Evolutionary conservation across 2,888 invertebrate species (phyloP).

Genomic region (Meganola albula): DNA sequence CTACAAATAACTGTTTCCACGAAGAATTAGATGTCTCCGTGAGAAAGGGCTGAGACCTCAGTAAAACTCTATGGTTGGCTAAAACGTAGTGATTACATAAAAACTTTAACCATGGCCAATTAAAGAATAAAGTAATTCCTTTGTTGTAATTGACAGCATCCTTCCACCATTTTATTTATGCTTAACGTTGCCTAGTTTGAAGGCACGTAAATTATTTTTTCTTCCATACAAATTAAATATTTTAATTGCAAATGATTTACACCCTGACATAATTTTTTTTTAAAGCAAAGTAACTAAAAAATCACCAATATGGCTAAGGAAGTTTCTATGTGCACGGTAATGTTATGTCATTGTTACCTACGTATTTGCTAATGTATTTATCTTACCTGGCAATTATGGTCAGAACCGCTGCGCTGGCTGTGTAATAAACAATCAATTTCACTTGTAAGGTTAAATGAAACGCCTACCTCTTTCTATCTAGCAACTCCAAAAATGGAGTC

Average conservation of each 20-base stretch:
- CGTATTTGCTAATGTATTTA: conserved; percentile 2
- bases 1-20: too few relatives aligned
- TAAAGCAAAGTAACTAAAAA: conserved; percentile 10
- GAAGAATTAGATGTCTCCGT: too few relatives aligned
- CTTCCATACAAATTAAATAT: conserved; percentile 27
- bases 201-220: conserved; percentile 19
- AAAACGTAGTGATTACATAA: too few relatives aligned
- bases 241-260: background rate
- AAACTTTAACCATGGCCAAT: too few relatives aligned
- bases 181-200: conserved; percentile 13
- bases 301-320: conserved; percentile 63
- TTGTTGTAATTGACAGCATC: background rate
- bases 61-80: too few relatives aligned
- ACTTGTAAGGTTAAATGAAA: too few relatives aligned
- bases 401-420: too few relatives aligned
- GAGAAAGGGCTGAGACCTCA: too few relatives aligned
- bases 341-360: conserved; percentile 4
- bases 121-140: too few relatives aligned
- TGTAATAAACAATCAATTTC: too few relatives aligned
- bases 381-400: background rate
- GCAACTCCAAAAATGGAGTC: conserved; percentile 90
- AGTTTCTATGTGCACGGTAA: conserved; percentile 70
- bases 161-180: conserved; percentile 6
- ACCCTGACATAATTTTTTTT: background rate
- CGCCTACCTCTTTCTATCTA: too few relatives aligned